A percentile compares a stretch with the other conserved stretches of the same genome.
Conservation (phyloP, 2,113 vertebrate genomes). For the Chrysochloris asiatica region DNA sequence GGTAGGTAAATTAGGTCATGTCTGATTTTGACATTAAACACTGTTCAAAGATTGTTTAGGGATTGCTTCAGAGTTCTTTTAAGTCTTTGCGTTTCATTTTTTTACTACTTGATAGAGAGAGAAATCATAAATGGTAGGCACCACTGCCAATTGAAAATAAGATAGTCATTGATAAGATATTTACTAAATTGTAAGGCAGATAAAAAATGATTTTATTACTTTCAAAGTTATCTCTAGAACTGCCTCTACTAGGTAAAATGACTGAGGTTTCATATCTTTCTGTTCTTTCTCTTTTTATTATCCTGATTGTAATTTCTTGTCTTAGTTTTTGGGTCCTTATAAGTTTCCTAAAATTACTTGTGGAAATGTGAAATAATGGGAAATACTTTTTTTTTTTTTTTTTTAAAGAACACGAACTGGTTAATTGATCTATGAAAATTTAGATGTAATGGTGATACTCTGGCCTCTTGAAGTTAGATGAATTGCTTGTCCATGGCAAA, state of each 20-base stretch:
- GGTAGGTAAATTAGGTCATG: background rate
- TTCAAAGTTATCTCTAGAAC: slow-evolving; percentile 23
- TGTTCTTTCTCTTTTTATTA: background rate
- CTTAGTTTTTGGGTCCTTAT: slow-evolving; percentile 4
- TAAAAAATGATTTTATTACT: background rate
- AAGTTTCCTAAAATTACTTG: background rate
- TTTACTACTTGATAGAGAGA: background rate
- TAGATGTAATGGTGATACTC: background rate
- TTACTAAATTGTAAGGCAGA: background rate
- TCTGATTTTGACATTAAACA: slow-evolving; percentile 11
- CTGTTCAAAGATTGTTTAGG: background rate
- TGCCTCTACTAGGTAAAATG: background rate
- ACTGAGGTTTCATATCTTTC: background rate
- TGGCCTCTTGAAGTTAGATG: background rate
- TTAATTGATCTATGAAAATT: background rate
- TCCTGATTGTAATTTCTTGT: background rate
- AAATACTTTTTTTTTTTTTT: background rate
- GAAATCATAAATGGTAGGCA: background rate
- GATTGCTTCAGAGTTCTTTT: background rate
- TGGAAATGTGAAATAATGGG: background rate
- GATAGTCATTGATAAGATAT: background rate
- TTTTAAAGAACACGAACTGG: background rate
- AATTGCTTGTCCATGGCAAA: background rate
- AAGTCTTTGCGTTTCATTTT: background rate
- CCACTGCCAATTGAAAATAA: background rate